Percentiles rank a stretch among this genome's conserved stretches.
Evolutionary conservation across 1,140 invertebrate genomes (phyloP).

Genomic region (Eupristina koningsbergeri): DNA sequence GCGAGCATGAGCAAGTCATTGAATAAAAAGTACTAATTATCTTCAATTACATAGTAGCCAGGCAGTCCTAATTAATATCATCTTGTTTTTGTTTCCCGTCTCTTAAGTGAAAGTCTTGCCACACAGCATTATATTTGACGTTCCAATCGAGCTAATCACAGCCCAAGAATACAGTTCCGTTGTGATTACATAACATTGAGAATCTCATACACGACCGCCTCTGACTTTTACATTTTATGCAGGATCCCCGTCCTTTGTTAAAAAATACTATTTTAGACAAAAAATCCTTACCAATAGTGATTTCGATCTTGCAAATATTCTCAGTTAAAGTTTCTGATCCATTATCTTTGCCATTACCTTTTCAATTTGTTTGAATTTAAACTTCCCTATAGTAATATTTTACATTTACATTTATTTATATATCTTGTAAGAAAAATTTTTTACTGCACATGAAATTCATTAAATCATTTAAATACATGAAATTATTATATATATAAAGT

Average conservation of each 20-base stretch:
- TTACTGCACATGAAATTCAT: too few relatives aligned
- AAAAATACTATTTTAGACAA: not conserved
- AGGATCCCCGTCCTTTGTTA: constrained; percentile 35
- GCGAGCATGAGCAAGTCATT: not conserved
- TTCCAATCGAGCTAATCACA: constrained; percentile 13
- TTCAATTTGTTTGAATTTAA: not conserved
- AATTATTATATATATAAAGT: too few relatives aligned
- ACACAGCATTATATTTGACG: constrained; percentile 9
- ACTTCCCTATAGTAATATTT: too few relatives aligned
- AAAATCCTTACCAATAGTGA: not conserved
- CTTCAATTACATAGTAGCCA: constrained; percentile 26
- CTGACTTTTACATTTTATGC: constrained; percentile 17
- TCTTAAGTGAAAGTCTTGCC: constrained; percentile 20
- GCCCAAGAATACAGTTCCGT: not conserved
- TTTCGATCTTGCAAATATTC: not conserved
- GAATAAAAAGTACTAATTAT: constrained; percentile 36
- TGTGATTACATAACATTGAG: not conserved
- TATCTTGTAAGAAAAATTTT: too few relatives aligned
- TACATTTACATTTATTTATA: too few relatives aligned
- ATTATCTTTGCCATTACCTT: not conserved
- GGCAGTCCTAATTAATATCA: constrained; percentile 32
- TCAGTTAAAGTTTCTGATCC: too few relatives aligned
- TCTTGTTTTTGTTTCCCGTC: constrained; percentile 15
- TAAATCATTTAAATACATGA: too few relatives aligned
- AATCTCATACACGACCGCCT: not conserved